Evolutionary conservation across 2,888 invertebrate species (phyloP), one percentile per base, ranked within the genome.

Genomic region (Drosophila lutescens): DNA sequence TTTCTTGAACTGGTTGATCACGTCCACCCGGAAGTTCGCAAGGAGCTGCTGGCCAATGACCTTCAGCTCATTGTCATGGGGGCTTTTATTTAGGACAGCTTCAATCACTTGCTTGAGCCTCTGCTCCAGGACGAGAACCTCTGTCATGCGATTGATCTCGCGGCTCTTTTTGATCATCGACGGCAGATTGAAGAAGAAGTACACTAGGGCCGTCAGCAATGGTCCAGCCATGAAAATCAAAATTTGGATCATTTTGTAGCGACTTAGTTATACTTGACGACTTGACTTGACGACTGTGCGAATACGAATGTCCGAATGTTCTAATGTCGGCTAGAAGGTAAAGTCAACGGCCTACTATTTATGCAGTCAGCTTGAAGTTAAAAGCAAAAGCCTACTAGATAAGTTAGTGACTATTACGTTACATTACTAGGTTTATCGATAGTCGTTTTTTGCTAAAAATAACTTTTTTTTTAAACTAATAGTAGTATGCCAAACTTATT

Each of bases 11-110:
- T 43, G 43, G 1, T 10, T 1, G 1, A 12, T 5, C 12, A 12
- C 12, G 12, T 43, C 43, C 20, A 2, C 5, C 1, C 43, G 4
- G 12, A 43, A 43, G 20, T 20, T 43, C 6, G 2, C 6, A 12
- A 17, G 0, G 0, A 43, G 1, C 5, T 43, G 5, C 0, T 13
- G 13, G 6, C n/a, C 4, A n/a, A 38, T 0, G 2, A 0, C 7
- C 43, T 12, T 2, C 20, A 20, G 20, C 1, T 12, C 12, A 0
- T 20, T 6, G 20, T 43, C 43, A 6, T 7, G 2, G 12, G 20
- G 20, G 5, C 1, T 12, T 10, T 6, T 2, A 0, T 0, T 9
- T 1, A 0, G 17, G 5, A 10, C 41, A 17, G 15, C 1, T 17
- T 5, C 0, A 5, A 17, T 9, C 15, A 41, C 5, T 10, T 2